Evolutionary conservation across 2,888 invertebrate genomes (phyloP), one percentile per base, ranked within the genome.

Genomic region (Microplitis deprimator): DNA sequence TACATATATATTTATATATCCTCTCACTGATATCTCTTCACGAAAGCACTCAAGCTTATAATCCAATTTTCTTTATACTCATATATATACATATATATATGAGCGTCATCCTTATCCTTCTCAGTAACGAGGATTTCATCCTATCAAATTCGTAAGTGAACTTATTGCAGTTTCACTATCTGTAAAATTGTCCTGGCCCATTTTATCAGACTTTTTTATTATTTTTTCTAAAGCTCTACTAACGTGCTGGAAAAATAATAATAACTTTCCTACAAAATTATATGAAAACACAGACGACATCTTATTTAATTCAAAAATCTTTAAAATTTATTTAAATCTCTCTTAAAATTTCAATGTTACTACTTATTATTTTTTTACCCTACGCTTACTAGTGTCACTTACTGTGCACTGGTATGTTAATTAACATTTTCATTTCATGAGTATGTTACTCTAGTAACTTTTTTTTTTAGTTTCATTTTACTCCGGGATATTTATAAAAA

Each of bases 51-150:
- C 50, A 50, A 50, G 50, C 50, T 50, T 50, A 50, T 50, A 50
- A 50, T 50, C 50, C 50, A 50, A 50, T 50, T 50, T 50, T 50
- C 50, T 50, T 50, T 13, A 50, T 13, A 50, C 50, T 50, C 50
- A 6, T 50, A 50, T 50, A 8, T 50, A 50, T 3, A 8, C 3
- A 50, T 10, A 50, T 50, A 50, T 50, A 50, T 41, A 10, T 50
- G 29, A 4, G 3, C 29, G 29, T 50, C 50, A 8, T 13, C 13
- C 50, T 50, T 13, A 50, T 50, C 50, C 50, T 13, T 8, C 13
- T 50, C 50, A 50, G 20, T 67, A 72, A 72, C 71, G 67, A 67
- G 76, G 65, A 72, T 71, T 59, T 65, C 71, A 67, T 71, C 65
- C 60, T 67, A 76, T 71, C 60, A 50, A 50, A 50, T 10, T 50